Conservation (phyloP, 1,140 invertebrate species). For the Mya arenaria region DNA sequence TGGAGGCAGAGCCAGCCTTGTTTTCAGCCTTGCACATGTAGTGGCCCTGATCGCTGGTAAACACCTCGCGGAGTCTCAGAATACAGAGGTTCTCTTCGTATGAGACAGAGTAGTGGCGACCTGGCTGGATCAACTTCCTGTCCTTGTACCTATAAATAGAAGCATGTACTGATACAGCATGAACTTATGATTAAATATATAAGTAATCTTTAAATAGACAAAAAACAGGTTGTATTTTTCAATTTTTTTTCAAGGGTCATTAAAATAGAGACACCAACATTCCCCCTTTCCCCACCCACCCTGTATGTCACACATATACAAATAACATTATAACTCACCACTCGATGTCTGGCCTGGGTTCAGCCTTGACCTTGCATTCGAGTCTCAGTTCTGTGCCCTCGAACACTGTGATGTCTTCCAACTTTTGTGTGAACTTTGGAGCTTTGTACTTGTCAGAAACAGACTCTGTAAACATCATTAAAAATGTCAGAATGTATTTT, state of each 20-base stretch:
- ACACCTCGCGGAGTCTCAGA: constrained; percentile 71
- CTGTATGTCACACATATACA: too few species aligned
- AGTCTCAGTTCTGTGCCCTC: constrained; percentile 73
- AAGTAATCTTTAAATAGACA: neutral
- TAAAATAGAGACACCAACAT: too few species aligned
- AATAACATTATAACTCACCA: constrained; percentile 74
- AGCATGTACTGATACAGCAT: constrained; percentile 3
- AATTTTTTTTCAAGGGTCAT: too few species aligned
- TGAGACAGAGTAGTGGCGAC: constrained; percentile 68
- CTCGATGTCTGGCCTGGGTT: constrained; percentile 73
- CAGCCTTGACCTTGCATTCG: constrained; percentile 74
- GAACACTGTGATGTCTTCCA: constrained; percentile 72
- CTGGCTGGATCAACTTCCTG: constrained; percentile 70
- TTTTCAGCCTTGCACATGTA: constrained; percentile 99
- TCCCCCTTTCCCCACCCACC: too few species aligned
- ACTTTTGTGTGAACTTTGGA: constrained; percentile 73
- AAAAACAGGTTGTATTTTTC: too few species aligned
- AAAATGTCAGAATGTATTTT: neutral
- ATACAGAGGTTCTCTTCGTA: constrained; percentile 64
- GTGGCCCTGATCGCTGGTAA: constrained; percentile 95
- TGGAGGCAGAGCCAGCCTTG: constrained; percentile 87
- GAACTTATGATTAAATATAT: neutral
- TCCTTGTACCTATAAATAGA: constrained; percentile 75
- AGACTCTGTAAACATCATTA: constrained; percentile 62
- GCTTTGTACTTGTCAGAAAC: constrained; percentile 69